Evolutionary conservation across 2,797 vertebrate species (phyloP).

Genomic region (Pteropus rufus): DNA sequence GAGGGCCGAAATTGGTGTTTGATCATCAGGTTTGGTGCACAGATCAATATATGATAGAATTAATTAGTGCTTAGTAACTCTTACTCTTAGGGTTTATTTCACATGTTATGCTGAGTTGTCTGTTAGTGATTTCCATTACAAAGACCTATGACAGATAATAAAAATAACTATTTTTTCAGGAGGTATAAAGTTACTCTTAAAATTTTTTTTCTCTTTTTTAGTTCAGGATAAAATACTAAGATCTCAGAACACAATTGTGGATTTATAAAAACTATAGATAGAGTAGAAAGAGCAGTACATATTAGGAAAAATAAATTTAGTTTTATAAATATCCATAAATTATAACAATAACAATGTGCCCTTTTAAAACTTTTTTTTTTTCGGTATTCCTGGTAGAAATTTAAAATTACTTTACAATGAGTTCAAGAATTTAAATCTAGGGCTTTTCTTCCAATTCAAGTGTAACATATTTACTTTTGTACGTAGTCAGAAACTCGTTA

Average conservation of each 20-base stretch:
- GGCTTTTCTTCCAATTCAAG: neutral
- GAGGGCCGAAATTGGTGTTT: slow-evolving; percentile 97
- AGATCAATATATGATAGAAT: neutral
- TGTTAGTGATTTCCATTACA: neutral
- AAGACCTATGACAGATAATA: neutral
- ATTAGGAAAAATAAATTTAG: slow-evolving; percentile 25
- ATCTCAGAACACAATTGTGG: neutral
- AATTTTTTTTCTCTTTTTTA: neutral
- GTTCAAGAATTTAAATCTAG: slow-evolving; percentile 43
- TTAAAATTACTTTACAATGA: slow-evolving; percentile 39
- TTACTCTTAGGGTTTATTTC: neutral
- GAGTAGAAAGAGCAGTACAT: neutral
- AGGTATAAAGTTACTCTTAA: neutral
- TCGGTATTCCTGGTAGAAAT: slow-evolving; percentile 7
- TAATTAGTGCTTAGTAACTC: neutral
- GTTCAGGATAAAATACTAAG: neutral
- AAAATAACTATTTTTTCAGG: neutral
- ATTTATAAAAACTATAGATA: slow-evolving; percentile 17
- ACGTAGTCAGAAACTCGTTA: neutral
- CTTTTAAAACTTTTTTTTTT: slow-evolving; percentile 13
- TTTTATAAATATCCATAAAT: neutral
- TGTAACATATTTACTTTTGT: slow-evolving; percentile 34
- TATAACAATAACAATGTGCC: neutral
- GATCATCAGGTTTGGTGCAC: slow-evolving; percentile 94
- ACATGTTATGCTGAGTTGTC: neutral